These are phyloP conservation scores for Platyrinchus mystaceus DNA, from an alignment of 2,797 vertebrate species.

Conservation along the genomic window DNA sequence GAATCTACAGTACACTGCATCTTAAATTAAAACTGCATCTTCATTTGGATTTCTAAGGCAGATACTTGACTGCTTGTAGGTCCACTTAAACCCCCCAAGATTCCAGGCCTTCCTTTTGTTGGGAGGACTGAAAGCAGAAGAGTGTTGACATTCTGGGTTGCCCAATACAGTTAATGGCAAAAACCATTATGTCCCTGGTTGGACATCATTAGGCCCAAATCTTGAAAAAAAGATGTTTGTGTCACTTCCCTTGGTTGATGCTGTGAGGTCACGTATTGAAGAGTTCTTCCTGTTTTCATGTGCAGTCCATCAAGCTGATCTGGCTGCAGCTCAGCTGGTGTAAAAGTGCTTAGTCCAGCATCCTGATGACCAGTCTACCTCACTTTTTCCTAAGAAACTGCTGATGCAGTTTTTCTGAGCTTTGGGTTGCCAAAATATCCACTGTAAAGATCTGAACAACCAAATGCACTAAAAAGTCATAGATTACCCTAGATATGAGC, in stretches of 20 bases:
- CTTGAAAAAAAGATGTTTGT: background rate
- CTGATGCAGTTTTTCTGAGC: background rate
- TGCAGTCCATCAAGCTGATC: background rate
- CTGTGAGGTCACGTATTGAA: background rate
- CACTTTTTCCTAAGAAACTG: background rate
- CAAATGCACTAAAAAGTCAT: background rate
- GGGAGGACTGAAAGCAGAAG: background rate
- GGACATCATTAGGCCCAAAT: background rate
- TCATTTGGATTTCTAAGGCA: background rate
- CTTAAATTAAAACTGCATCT: background rate
- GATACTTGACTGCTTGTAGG: background rate
- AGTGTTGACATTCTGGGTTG: background rate
- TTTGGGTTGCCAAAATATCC: background rate
- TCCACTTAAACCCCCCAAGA: rapidly evolving
- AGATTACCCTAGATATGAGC: rapidly evolving
- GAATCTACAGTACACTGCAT: background rate
- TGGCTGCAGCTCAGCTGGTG: background rate
- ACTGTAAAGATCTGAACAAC: background rate
- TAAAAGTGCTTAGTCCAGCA: background rate
- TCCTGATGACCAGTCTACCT: background rate
- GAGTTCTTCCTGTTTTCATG: background rate
- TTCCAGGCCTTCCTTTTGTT: background rate
- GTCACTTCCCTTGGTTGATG: background rate
- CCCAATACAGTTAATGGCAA: background rate
- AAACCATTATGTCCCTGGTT: background rate